Conservation (phyloP, 2,888 invertebrate genomes). For the Rapana venosa region DNA sequence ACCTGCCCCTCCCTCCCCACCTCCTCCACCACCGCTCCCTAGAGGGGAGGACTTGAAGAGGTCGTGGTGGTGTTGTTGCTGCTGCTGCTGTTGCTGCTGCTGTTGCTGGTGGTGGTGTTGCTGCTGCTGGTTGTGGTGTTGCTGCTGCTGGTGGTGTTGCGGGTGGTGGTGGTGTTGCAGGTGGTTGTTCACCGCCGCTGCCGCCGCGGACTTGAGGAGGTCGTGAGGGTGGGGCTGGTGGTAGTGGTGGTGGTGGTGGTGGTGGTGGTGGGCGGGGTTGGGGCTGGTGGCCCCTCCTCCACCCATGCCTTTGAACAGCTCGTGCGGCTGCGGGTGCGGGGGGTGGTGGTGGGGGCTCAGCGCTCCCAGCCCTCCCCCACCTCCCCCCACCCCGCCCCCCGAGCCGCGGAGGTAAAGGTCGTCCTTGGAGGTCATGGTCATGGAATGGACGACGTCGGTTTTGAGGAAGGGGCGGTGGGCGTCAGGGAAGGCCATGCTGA, state of each 20-base stretch:
- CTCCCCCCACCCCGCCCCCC: background rate
- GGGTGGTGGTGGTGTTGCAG: background rate
- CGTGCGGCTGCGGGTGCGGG: conserved; percentile 31
- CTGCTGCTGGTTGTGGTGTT: conserved; percentile 38
- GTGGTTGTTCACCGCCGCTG: conserved; percentile 41
- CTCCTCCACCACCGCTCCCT: background rate
- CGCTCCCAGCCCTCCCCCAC: background rate
- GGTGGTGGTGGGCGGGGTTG: conserved; percentile 42
- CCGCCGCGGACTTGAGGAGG: conserved; percentile 52
- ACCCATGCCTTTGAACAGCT: conserved; percentile 48
- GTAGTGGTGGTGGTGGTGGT: conserved; percentile 49
- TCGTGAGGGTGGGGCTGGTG: conserved; percentile 31
- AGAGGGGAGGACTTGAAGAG: conserved; percentile 45
- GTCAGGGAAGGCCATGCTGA: conserved; percentile 77
- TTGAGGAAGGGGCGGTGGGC: conserved; percentile 73
- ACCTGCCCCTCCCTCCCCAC: conserved; percentile 10
- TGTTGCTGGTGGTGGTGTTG: conserved; percentile 3
- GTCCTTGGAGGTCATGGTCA: conserved; percentile 37
- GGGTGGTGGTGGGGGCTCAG: conserved; percentile 36
- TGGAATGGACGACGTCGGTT: conserved; percentile 56
- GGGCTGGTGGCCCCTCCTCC: conserved; percentile 33
- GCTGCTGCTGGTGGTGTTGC: conserved; percentile 44
- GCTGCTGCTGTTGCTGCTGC: background rate
- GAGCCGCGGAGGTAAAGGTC: conserved; percentile 34
- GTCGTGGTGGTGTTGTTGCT: conserved; percentile 41